Conservation (phyloP, 2,797 vertebrate genomes). For the Cygnus olor region DNA sequence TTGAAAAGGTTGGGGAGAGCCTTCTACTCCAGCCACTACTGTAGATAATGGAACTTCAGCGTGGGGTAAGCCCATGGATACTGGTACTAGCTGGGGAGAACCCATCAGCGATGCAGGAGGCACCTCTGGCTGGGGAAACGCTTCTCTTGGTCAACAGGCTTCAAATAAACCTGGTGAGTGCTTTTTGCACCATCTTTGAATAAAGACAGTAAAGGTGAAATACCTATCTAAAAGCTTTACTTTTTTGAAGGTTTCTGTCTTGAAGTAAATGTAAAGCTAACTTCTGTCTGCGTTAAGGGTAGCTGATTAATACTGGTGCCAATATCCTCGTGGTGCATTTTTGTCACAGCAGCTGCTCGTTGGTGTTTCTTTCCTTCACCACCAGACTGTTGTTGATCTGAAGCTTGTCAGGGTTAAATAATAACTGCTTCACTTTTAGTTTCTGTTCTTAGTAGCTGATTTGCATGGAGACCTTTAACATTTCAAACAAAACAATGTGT, state of each 20-base stretch:
- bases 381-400: background rate
- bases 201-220: fast-evolving
- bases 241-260: background rate
- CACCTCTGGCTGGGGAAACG: constrained; percentile 84
- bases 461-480: background rate
- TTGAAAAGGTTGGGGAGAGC: constrained; percentile 91
- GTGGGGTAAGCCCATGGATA: constrained; percentile 94
- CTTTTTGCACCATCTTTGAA: background rate
- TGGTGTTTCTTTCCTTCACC: background rate
- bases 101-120: constrained; percentile 79
- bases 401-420: background rate
- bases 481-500: background rate
- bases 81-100: constrained; percentile 87
- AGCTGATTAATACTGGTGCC: background rate
- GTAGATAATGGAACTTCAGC: constrained; percentile 96
- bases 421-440: background rate
- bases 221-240: background rate
- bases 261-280: background rate
- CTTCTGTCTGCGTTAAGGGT: background rate
- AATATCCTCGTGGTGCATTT: background rate
- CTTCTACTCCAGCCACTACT: constrained; percentile 83
- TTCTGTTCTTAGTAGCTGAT: background rate
- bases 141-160: constrained; percentile 84
- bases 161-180: constrained; percentile 89
- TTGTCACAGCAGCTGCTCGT: background rate